Conservation (phyloP, 2,797 vertebrate genomes). For the Acanthiza pusilla region DNA sequence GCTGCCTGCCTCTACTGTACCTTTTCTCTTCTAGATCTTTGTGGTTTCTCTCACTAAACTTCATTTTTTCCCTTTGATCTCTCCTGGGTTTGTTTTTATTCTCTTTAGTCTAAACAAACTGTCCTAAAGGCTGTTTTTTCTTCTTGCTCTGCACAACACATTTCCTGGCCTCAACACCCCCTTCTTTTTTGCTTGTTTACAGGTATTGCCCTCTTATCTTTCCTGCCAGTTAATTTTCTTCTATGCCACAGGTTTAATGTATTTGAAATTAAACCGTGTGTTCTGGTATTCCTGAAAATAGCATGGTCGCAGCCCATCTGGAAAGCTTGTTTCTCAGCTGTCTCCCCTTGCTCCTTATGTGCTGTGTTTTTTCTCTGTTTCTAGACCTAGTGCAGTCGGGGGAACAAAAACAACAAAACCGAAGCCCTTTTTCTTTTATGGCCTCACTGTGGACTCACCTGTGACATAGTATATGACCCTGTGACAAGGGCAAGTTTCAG, state of each 20-base stretch:
- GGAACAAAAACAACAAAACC: not conserved
- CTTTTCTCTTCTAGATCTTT: not conserved
- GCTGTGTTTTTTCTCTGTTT: not conserved
- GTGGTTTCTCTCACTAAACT: not conserved
- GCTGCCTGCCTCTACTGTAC: not conserved
- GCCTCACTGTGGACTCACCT: not conserved
- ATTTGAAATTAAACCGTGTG: not conserved
- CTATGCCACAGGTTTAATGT: not conserved
- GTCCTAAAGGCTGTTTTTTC: not conserved
- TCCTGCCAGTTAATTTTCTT: not conserved
- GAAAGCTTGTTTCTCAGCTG: not conserved
- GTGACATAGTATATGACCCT: not conserved
- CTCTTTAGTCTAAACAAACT: not conserved
- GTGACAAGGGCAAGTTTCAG: not conserved
- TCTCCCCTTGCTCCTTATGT: not conserved
- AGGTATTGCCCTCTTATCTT: not conserved
- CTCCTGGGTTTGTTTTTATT: not conserved
- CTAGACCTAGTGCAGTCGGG: not conserved
- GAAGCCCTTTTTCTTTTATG: not conserved
- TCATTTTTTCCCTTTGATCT: not conserved
- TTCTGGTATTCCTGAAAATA: not conserved
- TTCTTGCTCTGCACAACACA: not conserved
- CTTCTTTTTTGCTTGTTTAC: not conserved
- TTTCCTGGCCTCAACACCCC: not conserved
- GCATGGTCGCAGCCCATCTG: not conserved